Evolutionary conservation across 2,888 invertebrate species (phyloP).

Genomic region (Xestia xanthographa): DNA sequence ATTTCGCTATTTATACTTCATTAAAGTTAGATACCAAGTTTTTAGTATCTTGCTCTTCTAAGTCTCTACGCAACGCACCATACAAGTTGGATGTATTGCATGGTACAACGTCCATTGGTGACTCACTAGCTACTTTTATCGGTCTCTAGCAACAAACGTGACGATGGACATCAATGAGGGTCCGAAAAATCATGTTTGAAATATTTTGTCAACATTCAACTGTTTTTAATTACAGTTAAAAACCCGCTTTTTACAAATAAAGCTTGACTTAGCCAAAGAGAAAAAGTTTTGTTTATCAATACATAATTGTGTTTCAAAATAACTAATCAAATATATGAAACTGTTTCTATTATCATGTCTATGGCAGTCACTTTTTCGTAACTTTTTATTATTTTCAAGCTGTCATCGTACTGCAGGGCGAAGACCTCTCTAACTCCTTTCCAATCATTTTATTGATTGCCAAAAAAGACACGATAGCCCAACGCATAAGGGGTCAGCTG

Average conservation of each 20-base stretch:
- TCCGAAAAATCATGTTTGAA: background rate
- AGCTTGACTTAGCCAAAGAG: background rate
- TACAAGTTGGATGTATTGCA: background rate
- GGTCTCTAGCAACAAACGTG: background rate
- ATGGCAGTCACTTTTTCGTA: background rate
- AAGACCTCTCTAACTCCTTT: background rate
- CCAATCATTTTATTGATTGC: constrained; percentile 1
- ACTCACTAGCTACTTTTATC: background rate
- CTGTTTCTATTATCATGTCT: background rate
- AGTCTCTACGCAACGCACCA: background rate
- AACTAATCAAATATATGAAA: background rate
- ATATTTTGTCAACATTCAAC: background rate
- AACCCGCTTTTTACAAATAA: background rate
- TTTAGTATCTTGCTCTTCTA: background rate
- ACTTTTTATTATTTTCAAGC: background rate
- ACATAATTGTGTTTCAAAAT: background rate
- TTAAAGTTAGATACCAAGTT: background rate
- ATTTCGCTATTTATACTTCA: background rate
- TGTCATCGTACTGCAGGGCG: background rate
- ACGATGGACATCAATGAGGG: background rate
- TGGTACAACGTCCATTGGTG: background rate
- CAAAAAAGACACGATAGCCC: constrained; percentile 2
- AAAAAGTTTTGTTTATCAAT: background rate
- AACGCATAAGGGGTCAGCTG: constrained; percentile 47
- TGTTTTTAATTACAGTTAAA: background rate